A percentile compares a stretch with the other conserved stretches of the same genome.
Conservation (phyloP, 1,140 invertebrate genomes). For the Idris sp. region DNA sequence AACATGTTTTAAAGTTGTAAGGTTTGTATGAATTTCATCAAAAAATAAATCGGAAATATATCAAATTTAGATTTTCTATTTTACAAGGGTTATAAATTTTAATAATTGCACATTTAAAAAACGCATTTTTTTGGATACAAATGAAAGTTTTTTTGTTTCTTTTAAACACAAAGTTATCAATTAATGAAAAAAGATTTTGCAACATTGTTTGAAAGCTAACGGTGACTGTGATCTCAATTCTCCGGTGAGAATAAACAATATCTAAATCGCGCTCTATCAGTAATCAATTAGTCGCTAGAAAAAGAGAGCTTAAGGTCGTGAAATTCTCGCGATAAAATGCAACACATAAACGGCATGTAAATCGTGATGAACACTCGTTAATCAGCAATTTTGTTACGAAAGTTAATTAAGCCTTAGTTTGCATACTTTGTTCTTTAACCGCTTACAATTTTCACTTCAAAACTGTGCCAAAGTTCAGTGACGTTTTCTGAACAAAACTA, state of each 20-base stretch:
- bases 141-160: no score
- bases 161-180: no score
- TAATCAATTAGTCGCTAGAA: background rate
- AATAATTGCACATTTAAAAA: no score
- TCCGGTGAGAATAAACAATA: background rate
- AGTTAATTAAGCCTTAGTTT: conserved; percentile 19
- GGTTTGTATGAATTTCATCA: no score
- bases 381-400: conserved; percentile 16
- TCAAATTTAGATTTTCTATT: no score
- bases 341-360: conserved; percentile 5
- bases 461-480: conserved; percentile 1
- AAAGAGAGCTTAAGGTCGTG: conserved; percentile 10
- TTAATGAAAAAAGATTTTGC: no score
- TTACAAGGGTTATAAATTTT: no score
- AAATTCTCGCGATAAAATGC: conserved; percentile 3
- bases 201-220: background rate
- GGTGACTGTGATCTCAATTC: conserved; percentile 6
- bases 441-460: background rate
- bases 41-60: no score
- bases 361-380: conserved; percentile 18
- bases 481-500: no score
- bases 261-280: background rate
- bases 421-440: conserved; percentile 2
- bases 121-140: no score
- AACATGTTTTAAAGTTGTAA: no score